Evolutionary conservation across 1,140 invertebrate species (phyloP).

Genomic region (Pseudomyrmex gracilis): DNA sequence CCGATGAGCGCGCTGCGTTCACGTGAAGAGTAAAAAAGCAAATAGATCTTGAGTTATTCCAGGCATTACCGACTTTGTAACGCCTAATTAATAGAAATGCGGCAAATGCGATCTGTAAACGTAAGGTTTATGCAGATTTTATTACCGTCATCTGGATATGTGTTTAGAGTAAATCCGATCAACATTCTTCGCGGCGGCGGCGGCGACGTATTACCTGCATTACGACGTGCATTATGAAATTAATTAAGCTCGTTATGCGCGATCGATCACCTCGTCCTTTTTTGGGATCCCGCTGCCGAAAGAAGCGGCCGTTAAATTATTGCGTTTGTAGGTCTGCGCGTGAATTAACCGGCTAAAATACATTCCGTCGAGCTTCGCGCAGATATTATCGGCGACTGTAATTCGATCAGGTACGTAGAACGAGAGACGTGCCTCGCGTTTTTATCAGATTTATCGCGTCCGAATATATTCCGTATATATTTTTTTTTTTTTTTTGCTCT

Average conservation of each 20-base stretch:
- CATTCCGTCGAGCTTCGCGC: background rate
- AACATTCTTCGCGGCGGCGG: background rate
- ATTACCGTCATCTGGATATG: constrained; percentile 9
- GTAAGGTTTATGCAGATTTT: constrained; percentile 31
- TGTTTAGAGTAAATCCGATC: constrained; percentile 22
- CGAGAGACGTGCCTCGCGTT: background rate
- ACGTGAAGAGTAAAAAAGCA: background rate
- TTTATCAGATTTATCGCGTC: constrained; percentile 3
- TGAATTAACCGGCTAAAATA: constrained; percentile 23
- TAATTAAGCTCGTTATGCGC: constrained; percentile 51
- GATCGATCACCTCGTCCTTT: constrained; percentile 30
- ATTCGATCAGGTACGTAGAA: constrained; percentile 11
- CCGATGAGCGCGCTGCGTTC: too few species aligned
- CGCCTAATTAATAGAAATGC: constrained; percentile 31
- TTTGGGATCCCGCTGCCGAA: background rate
- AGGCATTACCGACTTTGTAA: background rate
- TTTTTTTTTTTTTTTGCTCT: background rate
- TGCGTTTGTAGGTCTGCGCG: background rate
- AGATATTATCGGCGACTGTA: constrained; percentile 20
- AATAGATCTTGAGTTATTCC: background rate
- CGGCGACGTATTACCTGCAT: background rate
- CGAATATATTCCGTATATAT: background rate
- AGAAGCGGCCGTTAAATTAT: constrained; percentile 12
- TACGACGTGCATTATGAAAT: constrained; percentile 10
- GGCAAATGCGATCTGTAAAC: background rate